These are phyloP conservation scores for Charanyca ferruginea DNA, from an alignment of 2,888 invertebrate genomes.

Conservation along the genomic window DNA sequence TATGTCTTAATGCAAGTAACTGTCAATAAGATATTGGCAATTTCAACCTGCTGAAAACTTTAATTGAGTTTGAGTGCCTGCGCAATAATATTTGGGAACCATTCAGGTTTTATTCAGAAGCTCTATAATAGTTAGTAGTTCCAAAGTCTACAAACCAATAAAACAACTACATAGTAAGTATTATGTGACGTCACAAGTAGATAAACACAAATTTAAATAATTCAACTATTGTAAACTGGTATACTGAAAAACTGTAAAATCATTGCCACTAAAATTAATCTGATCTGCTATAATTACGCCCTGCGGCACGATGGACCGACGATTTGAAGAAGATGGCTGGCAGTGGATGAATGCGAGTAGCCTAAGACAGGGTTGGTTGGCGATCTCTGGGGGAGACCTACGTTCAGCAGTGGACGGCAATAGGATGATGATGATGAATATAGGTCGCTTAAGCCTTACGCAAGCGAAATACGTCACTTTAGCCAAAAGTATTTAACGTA, in stretches of 20 bases:
- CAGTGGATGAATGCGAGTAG: too few species aligned
- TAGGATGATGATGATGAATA: too few species aligned
- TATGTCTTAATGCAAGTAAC: background rate
- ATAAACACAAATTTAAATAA: background rate
- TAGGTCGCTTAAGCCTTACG: background rate
- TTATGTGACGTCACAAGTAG: background rate
- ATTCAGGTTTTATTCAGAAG: background rate
- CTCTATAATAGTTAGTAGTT: too few species aligned
- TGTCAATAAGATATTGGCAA: constrained; percentile 7
- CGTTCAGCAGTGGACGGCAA: too few species aligned
- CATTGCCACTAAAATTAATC: background rate
- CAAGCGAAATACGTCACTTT: background rate
- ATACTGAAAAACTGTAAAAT: background rate
- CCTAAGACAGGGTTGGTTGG: too few species aligned
- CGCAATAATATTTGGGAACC: background rate
- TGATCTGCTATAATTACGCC: background rate
- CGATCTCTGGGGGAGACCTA: too few species aligned
- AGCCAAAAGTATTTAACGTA: background rate
- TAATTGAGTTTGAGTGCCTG: background rate
- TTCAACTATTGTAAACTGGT: background rate
- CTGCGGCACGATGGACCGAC: too few species aligned
- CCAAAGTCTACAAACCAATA: too few species aligned
- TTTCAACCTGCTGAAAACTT: constrained; percentile 1
- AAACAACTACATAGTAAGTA: too few species aligned
- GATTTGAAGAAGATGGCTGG: too few species aligned